Conservation (phyloP, 1,140 invertebrate species). For the Heliconius melpomene region DNA sequence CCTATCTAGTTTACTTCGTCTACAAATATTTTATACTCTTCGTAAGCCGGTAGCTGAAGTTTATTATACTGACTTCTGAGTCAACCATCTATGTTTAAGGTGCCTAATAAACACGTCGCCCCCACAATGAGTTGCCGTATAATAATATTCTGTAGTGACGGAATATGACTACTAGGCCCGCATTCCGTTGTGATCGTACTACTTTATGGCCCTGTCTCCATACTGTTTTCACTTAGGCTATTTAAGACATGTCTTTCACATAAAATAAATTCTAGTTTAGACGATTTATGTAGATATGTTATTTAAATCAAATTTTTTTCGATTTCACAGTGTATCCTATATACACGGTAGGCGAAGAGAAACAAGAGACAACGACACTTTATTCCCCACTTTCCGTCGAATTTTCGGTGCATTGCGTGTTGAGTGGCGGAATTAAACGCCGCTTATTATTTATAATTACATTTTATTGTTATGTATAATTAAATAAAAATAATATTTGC, state of each 20-base stretch:
- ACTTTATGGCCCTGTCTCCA: constrained; percentile 26
- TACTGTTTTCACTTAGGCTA: neutral
- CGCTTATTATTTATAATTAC: no score
- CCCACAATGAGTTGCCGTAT: constrained; percentile 32
- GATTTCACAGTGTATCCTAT: no score
- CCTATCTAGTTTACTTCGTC: neutral
- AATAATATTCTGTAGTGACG: constrained; percentile 36
- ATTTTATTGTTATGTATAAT: no score
- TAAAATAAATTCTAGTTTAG: constrained; percentile 9
- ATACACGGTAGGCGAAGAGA: no score
- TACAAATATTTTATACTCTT: neutral
- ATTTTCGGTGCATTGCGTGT: no score
- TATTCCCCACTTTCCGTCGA: no score
- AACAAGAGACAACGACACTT: no score
- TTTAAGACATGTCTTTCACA: neutral
- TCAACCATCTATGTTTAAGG: constrained; percentile 43
- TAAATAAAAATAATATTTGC: no score
- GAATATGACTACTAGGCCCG: constrained; percentile 39
- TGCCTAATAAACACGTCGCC: constrained; percentile 40
- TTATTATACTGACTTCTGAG: constrained; percentile 24
- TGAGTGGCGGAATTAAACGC: no score
- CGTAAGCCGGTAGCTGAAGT: constrained; percentile 25
- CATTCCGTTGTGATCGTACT: constrained; percentile 32
- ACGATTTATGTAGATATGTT: neutral
- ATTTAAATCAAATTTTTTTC: no score